Base-by-base conservation (phyloP, 2,888 invertebrate genomes). In the Entomobrya proxima region DNA sequence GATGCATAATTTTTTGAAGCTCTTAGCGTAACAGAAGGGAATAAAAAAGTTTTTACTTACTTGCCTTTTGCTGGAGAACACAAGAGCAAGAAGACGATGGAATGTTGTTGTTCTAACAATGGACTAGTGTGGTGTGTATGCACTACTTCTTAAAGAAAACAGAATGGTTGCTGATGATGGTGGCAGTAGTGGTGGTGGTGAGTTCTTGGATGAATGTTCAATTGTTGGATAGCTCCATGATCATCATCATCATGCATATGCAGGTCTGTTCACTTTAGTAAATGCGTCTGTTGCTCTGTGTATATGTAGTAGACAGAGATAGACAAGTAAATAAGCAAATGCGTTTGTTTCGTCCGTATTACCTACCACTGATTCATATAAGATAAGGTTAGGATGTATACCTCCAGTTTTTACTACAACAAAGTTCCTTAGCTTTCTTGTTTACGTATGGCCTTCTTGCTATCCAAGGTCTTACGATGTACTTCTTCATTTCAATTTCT, bases 11-110 rank as follows among this genome's bases (percentile, higher is more conserved):
- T 50, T 52, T 21, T 21, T 69, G 52, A 52, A 52, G 52, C 67
- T 67, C 52, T 79, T 67, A 74, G 58, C 52, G 32, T 61, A 82
- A 30, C 52, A 67, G 35, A 74, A 74, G 27, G 30, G 61, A 85
- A 78, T 72, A 55, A 72, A 75, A 84, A 83, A 82, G 83, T 84
- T 78, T n/a, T n/a, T 78, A 78, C 84, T 84, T 77, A 84, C 84
- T 32, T 67, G 58, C 55, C 78, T 84, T 77, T 72, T 61, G 78
- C 78, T 84, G 77, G 72, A 84, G 77, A 77, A 52, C 52, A 76
- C 35, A 67, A 47, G 74, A 64, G 50, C 50, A 75, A 47, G 52
- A 72, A 32, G 61, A 69, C 76, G 75, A 47, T 75, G 84, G 84
- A 84, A 84, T 84, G 84, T 84, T 84, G 84, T 77, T 84, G 72